Evolutionary conservation across 1,140 invertebrate species (phyloP).

Genomic region (Leptopilina clavipes): DNA sequence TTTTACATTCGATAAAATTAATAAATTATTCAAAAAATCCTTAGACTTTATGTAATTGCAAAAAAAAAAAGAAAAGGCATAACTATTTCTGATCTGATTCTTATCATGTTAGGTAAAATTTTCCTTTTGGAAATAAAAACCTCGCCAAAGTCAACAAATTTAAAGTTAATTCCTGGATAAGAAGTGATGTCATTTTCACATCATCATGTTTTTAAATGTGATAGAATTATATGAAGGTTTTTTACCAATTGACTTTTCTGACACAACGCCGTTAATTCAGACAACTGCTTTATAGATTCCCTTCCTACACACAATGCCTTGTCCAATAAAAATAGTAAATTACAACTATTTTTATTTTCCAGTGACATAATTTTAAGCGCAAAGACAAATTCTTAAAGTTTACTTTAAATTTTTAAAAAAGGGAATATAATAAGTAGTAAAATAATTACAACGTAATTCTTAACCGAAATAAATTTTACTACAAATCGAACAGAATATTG

Average conservation of each 20-base stretch:
- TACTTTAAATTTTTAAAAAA: no score
- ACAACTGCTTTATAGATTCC: constrained; percentile 18
- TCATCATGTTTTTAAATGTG: background rate
- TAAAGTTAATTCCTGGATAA: background rate
- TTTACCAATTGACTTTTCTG: constrained; percentile 14
- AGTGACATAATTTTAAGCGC: no score
- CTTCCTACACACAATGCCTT: background rate
- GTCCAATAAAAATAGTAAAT: constrained; percentile 1
- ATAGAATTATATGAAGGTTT: constrained; percentile 24
- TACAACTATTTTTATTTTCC: background rate
- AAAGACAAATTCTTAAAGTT: no score
- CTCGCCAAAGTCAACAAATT: constrained; percentile 7
- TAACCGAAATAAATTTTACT: no score
- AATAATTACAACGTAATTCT: no score
- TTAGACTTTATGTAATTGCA: no score
- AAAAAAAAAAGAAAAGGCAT: no score
- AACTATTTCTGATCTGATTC: background rate
- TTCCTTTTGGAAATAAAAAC: background rate
- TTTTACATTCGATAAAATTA: no score
- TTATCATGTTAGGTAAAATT: background rate
- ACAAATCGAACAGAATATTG: no score
- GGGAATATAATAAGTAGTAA: no score
- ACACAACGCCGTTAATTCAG: constrained; percentile 2
- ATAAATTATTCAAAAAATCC: no score
- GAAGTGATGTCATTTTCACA: constrained; percentile 10